Evolutionary conservation across 2,888 invertebrate species (phyloP).

Genomic region (Dasysyrphus albostriatus): DNA sequence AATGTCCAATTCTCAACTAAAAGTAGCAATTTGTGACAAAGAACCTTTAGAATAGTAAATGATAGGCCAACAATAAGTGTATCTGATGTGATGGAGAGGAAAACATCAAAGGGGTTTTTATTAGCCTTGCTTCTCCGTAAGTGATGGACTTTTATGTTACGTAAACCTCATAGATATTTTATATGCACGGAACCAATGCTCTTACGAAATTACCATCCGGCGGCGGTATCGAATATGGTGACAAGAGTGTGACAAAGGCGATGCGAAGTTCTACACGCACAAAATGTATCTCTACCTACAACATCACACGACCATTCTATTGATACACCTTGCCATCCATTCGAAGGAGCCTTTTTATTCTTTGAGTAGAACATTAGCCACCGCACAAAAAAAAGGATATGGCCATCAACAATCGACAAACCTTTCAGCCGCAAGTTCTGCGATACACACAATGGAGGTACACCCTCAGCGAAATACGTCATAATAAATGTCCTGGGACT

Average conservation of each 20-base stretch:
- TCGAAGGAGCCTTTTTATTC: slow-evolving; percentile 52
- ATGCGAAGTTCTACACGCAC: slow-evolving; percentile 45
- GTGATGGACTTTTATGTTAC: slow-evolving; percentile 62
- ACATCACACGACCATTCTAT: slow-evolving; percentile 4
- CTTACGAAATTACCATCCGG: slow-evolving; percentile 66
- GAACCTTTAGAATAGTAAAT: slow-evolving; percentile 58
- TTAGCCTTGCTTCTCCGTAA: slow-evolving; percentile 51
- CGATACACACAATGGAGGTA: slow-evolving; percentile 12
- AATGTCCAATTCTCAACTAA: slow-evolving; percentile 39
- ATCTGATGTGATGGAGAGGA: slow-evolving; percentile 32
- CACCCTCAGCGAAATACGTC: slow-evolving; percentile 53
- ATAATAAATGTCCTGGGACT: slow-evolving; percentile 75
- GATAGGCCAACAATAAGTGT: slow-evolving; percentile 34
- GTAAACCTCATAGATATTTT: background rate
- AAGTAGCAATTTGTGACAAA: slow-evolving; percentile 61
- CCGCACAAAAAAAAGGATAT: slow-evolving; percentile 55
- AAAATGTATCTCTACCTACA: background rate
- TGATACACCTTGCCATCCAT: slow-evolving; percentile 37
- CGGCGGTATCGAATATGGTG: slow-evolving; percentile 1
- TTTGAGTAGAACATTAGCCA: slow-evolving; percentile 69
- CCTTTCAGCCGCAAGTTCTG: slow-evolving; percentile 51
- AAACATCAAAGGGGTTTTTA: slow-evolving; percentile 70
- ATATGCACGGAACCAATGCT: slow-evolving; percentile 45
- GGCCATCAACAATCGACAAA: slow-evolving; percentile 35
- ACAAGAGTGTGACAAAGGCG: slow-evolving; percentile 26